Base-by-base conservation (phyloP, 2,888 invertebrate species). In the Eucera pruinosa region DNA sequence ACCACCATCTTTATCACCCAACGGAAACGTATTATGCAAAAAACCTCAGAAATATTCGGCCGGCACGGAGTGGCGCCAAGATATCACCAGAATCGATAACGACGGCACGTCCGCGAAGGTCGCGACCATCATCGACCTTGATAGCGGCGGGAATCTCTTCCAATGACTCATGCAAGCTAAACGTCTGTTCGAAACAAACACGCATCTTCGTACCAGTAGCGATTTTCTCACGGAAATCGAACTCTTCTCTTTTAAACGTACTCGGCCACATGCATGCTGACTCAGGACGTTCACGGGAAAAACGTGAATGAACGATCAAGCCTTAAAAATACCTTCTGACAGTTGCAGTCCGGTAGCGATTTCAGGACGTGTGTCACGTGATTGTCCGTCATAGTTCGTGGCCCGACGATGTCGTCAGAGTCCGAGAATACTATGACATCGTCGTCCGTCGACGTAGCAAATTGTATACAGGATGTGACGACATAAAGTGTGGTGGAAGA, bases 231-330 rank as follows among this genome's bases (percentile, higher is more conserved):
- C 72, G 54, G 36, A 30, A 52, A 18, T 23, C 64, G 57, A 57
- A 72, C 61, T 62, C 27, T 33, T 57, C 57, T 45, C 18, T 18
- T 48, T 43, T 23, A n/a, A 30, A 73, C 80, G 83, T 82, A 86
- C 81, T 81, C 80, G 47, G 45, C 20, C n/a, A 64, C 41, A 11
- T 1, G 18, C 50, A n/a, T n/a, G 74, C 81, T 89, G 87, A 89
- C 57, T 88, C 89, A 88, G 72, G 66, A 33, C 23, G 57, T 76
- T 74, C 68, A 64, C 20, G 78, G 78, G 83, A 83, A 82, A 85
- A 83, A 80, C 80, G 82, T 68, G 80, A 80, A 85, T 87, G 87
- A 89, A 86, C 81, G 83, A 87, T 84, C 83, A 76, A 15, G 71
- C 52, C 80, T 83, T 78, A 82, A 87, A 87, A 86, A 84, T 83